Conservation (phyloP, 2,888 invertebrate species). For the Eupithecia centaureata region DNA sequence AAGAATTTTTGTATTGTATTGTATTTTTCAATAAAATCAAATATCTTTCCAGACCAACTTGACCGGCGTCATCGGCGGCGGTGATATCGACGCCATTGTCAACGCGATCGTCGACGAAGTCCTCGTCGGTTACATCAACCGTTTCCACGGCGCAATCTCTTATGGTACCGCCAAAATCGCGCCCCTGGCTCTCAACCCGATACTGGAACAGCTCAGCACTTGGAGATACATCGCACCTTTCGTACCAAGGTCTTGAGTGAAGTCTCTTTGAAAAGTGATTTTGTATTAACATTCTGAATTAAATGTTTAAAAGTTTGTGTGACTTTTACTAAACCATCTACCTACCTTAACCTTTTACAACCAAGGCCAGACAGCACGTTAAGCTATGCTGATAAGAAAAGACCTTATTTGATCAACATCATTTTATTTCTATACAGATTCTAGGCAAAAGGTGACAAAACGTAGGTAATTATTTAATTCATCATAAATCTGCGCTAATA, state of each 20-base stretch:
- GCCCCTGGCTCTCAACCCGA: slow-evolving; percentile 55
- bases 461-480: neutral
- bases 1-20: too few relatives aligned
- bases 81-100: slow-evolving; percentile 72
- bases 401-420: neutral
- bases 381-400: neutral
- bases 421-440: neutral
- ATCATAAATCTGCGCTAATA: neutral
- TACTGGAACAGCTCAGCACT: slow-evolving; percentile 65
- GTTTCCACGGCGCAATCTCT: slow-evolving; percentile 69
- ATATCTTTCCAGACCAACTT: slow-evolving; percentile 64
- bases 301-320: neutral
- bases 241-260: slow-evolving; percentile 44
- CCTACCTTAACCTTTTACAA: neutral
- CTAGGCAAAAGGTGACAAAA: neutral
- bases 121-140: slow-evolving; percentile 64
- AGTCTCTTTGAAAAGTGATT: neutral
- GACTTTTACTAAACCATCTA: neutral
- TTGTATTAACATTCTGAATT: neutral
- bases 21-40: too few relatives aligned
- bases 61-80: slow-evolving; percentile 76
- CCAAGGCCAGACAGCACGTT: neutral
- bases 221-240: slow-evolving; percentile 66
- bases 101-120: slow-evolving; percentile 73
- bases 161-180: slow-evolving; percentile 38